Conservation (phyloP, 2,888 invertebrate genomes). For the Synergus japonicus region DNA sequence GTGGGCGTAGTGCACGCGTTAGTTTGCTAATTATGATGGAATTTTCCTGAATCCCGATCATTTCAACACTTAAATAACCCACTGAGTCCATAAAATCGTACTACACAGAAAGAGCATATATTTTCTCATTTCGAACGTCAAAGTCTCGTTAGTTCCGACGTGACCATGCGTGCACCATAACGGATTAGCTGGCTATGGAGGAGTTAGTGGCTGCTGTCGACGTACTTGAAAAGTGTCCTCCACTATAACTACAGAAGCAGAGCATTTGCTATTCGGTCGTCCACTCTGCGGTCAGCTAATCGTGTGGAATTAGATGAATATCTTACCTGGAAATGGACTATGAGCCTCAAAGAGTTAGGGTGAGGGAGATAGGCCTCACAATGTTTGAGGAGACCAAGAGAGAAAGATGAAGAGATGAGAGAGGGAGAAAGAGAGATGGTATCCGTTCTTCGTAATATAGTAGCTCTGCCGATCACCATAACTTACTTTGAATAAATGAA, state of each 20-base stretch:
- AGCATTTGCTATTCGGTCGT: conserved; percentile 62
- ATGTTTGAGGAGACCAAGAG: conserved; percentile 47
- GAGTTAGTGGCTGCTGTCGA: conserved; percentile 64
- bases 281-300: conserved; percentile 61
- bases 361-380: conserved; percentile 41
- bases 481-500: conserved; percentile 76
- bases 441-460: conserved; percentile 71
- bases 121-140: neutral
- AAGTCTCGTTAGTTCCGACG: conserved; percentile 14
- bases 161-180: conserved; percentile 14
- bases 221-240: conserved; percentile 58
- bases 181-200: conserved; percentile 46
- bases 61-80: neutral
- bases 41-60: neutral
- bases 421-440: conserved; percentile 63
- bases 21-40: no score
- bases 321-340: conserved; percentile 70
- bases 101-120: neutral
- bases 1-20: no score
- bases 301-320: conserved; percentile 69
- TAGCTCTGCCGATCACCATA: conserved; percentile 72
- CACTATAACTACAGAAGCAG: conserved; percentile 9
- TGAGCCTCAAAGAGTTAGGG: conserved; percentile 42
- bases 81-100: neutral
- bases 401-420: conserved; percentile 54